Conservation (phyloP, 1,140 invertebrate genomes). For the Bombus picipes region DNA sequence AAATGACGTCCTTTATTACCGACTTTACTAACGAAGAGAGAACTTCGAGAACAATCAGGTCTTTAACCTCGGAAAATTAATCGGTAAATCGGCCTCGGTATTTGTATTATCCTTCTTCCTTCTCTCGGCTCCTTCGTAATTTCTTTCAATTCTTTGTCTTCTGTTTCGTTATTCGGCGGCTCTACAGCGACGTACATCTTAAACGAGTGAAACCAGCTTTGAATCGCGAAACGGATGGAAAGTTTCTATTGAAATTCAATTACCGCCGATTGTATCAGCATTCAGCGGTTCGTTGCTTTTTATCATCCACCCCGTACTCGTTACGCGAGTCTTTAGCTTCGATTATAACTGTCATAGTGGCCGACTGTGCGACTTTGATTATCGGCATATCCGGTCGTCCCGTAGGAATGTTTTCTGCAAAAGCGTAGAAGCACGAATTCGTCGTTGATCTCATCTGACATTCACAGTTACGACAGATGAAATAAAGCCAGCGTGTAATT, state of each 20-base stretch:
- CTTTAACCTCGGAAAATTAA: conserved; percentile 52
- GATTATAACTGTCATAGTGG: neutral
- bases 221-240: conserved; percentile 34
- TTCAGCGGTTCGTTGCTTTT: conserved; percentile 5
- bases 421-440: neutral
- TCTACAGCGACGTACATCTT: neutral
- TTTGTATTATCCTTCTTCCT: neutral
- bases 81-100: conserved; percentile 2
- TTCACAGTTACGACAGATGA: neutral
- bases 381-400: neutral
- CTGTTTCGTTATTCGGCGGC: neutral
- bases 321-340: conserved; percentile 14
- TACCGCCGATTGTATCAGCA: conserved; percentile 29
- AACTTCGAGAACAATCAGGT: conserved; percentile 40
- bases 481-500: neutral
- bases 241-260: conserved; percentile 46
- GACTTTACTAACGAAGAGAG: conserved; percentile 51
- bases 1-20: conserved; percentile 72
- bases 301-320: neutral
- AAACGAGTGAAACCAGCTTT: conserved; percentile 26
- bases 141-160: neutral
- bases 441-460: conserved; percentile 35
- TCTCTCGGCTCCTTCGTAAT: neutral
- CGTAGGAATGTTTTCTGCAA: neutral
- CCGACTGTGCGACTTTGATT: conserved; percentile 10